Base-by-base conservation (phyloP, 2,888 invertebrate species). In the Lepidochrysops patricia region DNA sequence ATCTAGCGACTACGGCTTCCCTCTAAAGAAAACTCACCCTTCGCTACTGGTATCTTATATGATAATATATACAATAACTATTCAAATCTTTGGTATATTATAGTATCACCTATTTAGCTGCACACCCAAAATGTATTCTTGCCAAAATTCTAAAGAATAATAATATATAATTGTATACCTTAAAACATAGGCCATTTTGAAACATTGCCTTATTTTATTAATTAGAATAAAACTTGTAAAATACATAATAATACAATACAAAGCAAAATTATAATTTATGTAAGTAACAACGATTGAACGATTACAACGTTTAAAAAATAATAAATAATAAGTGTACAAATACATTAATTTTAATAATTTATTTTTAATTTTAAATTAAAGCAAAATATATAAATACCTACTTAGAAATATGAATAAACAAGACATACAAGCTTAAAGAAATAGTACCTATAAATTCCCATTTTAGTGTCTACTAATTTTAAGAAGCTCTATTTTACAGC, bases 141-240 rank as follows among this genome's bases (percentile, higher is more conserved):
- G 43, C 43, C 43, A 43, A 43, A 43, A 43, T 43, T 43, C 12
- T 43, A 9, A 23, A 23, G 12, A 43, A 43, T 19, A 43, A 12
- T 43, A 4, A 43, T 56, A 27, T 29, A 43, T 19, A 43, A 12
- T 43, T 9, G 23, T 56, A 27, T 29, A 48, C 27, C 9, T 43
- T 37, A 43, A 43, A 57, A 15, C n/a, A 26, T 27, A 29, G 15
- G 26, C 32, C 19, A 13, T 49, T 54, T 6, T 4, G 32, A 54
- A 54, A 27, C 12, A 54, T 54, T 29, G 54, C 54, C 19, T 54
- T 52, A n/a, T n/a, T n/a, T n/a, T n/a, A n/a, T n/a, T 13, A 52
- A 15, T 9, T 4, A 27, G 15, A n/a, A 52, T 52, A 9, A 52
- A 52, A 29, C 6, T 26, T 27, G 23, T 13, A 13, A n/a, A 35